A percentile compares a stretch with the other conserved stretches of the same genome.
Conservation (phyloP, 2,113 vertebrate species). For the Cinclus cinclus region DNA sequence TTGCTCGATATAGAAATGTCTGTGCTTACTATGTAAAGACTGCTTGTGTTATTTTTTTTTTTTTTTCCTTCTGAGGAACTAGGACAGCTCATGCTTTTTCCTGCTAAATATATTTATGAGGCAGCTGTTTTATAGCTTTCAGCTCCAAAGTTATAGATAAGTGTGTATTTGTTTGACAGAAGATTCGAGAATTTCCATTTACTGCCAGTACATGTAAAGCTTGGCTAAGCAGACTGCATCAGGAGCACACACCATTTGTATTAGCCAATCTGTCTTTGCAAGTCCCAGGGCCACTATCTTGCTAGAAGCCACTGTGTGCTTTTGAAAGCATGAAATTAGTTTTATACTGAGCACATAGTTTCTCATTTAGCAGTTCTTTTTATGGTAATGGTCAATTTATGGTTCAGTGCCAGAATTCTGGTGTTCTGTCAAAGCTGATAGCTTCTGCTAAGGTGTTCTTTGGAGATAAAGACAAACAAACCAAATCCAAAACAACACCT, state of each 20-base stretch:
- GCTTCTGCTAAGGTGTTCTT: constrained; percentile 78
- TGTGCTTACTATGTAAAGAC: constrained; percentile 28
- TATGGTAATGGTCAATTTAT: constrained; percentile 85
- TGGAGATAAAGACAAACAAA: constrained; percentile 67
- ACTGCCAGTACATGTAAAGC: constrained; percentile 76
- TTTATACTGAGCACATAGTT: constrained; percentile 82
- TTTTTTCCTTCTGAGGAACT: constrained; percentile 57
- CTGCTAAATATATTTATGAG: constrained; percentile 73
- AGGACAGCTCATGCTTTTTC: constrained; percentile 60
- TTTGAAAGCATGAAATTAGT: constrained; percentile 90
- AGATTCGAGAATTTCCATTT: constrained; percentile 76
- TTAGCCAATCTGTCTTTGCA: constrained; percentile 79
- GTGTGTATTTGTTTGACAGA: constrained; percentile 75
- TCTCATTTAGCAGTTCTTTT: constrained; percentile 81
- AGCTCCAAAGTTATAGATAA: constrained; percentile 73
- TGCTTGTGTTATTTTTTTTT: neutral
- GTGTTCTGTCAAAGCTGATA: constrained; percentile 73
- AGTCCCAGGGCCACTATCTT: constrained; percentile 83
- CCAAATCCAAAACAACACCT: neutral
- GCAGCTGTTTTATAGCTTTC: constrained; percentile 73
- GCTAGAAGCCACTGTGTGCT: constrained; percentile 82
- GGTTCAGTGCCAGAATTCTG: constrained; percentile 75
- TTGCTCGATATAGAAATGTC: constrained; percentile 46
- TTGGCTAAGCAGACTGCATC: constrained; percentile 74
- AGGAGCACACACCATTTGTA: constrained; percentile 76